Conservation (phyloP, 2,113 vertebrate species). For the Lepisosteus oculatus region DNA sequence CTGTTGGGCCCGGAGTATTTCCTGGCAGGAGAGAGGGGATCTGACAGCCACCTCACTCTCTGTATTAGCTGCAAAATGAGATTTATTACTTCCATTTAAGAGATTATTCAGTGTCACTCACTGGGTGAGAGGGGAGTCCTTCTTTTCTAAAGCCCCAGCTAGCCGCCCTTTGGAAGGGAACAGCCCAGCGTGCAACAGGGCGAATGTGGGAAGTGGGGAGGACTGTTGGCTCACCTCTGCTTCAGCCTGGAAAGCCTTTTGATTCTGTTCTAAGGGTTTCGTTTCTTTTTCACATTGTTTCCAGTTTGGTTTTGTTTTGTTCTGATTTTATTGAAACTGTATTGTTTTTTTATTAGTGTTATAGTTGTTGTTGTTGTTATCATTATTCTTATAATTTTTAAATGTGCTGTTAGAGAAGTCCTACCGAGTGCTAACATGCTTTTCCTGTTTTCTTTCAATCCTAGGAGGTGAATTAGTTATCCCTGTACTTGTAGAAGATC, state of each 20-base stretch:
- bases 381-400: slow-evolving; percentile 35
- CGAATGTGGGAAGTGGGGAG: background rate
- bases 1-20: slow-evolving; percentile 46
- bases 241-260: slow-evolving; percentile 69
- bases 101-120: background rate
- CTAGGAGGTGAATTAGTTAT: slow-evolving; percentile 99
- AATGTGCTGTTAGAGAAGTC: background rate
- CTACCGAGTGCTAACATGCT: slow-evolving; percentile 42
- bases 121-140: background rate
- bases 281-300: slow-evolving; percentile 50
- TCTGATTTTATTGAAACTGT: slow-evolving; percentile 47
- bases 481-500: slow-evolving; percentile 94
- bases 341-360: slow-evolving; percentile 58
- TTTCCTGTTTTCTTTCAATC: slow-evolving; percentile 66
- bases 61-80: background rate
- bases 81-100: background rate
- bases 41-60: background rate
- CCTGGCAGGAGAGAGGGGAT: background rate
- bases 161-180: background rate
- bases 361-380: slow-evolving; percentile 38
- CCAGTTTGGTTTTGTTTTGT: slow-evolving; percentile 57
- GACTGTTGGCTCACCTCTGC: slow-evolving; percentile 50
- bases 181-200: background rate
- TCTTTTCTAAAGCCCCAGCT: background rate
- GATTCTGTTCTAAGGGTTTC: slow-evolving; percentile 48